Evolutionary conservation across 2,797 vertebrate genomes (phyloP).

Genomic region (Ciconia nigra): DNA sequence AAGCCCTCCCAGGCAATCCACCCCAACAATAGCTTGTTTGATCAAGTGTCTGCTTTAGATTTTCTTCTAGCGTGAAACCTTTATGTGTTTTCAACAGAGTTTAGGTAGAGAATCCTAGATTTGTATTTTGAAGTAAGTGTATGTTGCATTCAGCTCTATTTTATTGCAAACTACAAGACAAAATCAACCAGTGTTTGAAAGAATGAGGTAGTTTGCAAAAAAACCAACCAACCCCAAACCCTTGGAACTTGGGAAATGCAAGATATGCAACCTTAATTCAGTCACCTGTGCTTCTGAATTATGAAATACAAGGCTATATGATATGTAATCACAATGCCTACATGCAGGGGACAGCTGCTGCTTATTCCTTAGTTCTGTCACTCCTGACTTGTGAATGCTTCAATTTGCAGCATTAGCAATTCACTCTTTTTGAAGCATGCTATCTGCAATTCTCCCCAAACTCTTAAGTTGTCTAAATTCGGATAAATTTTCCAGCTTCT

Average conservation of each 20-base stretch:
- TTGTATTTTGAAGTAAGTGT: background rate
- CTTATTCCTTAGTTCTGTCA: background rate
- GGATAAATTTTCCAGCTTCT: background rate
- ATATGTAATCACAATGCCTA: background rate
- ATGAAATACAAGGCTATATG: background rate
- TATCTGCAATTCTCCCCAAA: background rate
- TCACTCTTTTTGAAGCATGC: background rate
- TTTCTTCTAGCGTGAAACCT: slow-evolving; percentile 18
- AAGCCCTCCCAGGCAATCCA: slow-evolving; percentile 37
- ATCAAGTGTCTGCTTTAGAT: slow-evolving; percentile 13
- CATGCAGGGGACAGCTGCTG: background rate
- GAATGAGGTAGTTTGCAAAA: background rate
- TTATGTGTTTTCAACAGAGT: background rate
- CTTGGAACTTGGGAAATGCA: background rate
- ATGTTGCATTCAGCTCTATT: background rate
- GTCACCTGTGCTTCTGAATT: background rate
- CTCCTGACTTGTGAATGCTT: background rate
- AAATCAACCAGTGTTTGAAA: background rate
- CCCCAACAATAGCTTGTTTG: slow-evolving; percentile 46
- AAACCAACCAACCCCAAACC: background rate
- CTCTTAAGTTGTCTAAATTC: background rate
- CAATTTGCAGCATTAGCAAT: background rate
- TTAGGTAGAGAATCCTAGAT: background rate
- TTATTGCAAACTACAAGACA: background rate
- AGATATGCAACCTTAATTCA: background rate